Percentiles rank a stretch among this genome's conserved stretches.
These are phyloP conservation scores for Camponotus vicinus DNA, from an alignment of 1,140 invertebrate genomes.

Conservation along the genomic window DNA sequence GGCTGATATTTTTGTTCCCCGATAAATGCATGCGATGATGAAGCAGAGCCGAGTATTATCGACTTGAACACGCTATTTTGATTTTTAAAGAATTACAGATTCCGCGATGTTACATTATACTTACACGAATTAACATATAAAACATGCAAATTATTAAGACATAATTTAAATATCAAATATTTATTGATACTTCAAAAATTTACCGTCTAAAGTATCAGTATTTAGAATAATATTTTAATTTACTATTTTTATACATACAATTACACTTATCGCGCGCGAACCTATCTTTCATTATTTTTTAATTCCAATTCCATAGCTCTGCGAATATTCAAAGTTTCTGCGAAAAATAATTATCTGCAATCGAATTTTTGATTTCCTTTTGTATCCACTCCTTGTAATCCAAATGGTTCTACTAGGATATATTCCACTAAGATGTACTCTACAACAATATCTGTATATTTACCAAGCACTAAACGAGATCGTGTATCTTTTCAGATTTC, in stretches of 20 bases:
- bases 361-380: constrained; percentile 6
- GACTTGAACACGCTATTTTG: constrained; percentile 1
- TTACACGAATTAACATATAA: constrained; percentile 35
- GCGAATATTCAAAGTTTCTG: not conserved
- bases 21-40: constrained; percentile 2
- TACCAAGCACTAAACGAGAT: constrained; percentile 48
- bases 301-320: not conserved
- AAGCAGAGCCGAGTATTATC: not conserved
- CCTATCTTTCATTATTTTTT: not conserved
- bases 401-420: not conserved
- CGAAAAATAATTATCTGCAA: constrained; percentile 36
- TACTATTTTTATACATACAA: not conserved
- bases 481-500: constrained; percentile 21
- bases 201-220: not conserved
- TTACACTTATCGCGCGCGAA: not conserved
- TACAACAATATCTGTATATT: constrained; percentile 19
- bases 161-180: constrained; percentile 26
- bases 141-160: constrained; percentile 28
- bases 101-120: not conserved
- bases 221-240: constrained; percentile 15
- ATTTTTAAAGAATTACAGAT: not conserved
- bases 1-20: not conserved
- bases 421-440: constrained; percentile 12
- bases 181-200: constrained; percentile 17
- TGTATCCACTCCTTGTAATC: not conserved